A percentile compares a stretch with the other conserved stretches of the same genome.
These are phyloP conservation scores for Triplophysa bombifrons DNA, from an alignment of 2,797 vertebrate species.

Conservation along the genomic window DNA sequence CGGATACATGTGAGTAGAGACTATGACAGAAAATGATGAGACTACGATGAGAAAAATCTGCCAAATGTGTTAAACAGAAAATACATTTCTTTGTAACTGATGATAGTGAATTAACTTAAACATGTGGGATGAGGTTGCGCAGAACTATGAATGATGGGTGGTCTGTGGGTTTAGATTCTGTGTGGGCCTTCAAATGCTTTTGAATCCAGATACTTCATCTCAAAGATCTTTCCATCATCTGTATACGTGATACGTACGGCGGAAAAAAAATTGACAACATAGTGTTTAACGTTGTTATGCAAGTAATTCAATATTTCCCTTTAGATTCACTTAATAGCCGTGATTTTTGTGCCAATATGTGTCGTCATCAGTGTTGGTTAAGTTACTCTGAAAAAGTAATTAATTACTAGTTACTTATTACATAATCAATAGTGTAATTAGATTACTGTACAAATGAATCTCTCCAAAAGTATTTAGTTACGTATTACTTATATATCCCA, in stretches of 20 bases:
- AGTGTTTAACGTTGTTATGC: no score
- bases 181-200: not conserved
- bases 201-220: not conserved
- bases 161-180: not conserved
- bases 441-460: no score
- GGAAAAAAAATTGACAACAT: not conserved
- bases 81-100: not conserved
- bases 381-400: no score
- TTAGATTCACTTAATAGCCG: not conserved
- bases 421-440: no score
- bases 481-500: no score
- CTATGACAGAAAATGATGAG: not conserved
- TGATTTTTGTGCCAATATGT: not conserved
- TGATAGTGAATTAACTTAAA: not conserved
- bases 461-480: no score
- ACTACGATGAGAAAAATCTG: not conserved
- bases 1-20: constrained; percentile 87
- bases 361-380: not conserved
- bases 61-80: not conserved
- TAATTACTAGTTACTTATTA: no score
- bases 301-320: no score
- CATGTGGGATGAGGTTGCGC: not conserved
- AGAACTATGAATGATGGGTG: not conserved
- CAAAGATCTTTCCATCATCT: no score
- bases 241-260: no score